phyloP scores from a whole-genome alignment of 2,888 invertebrate species.

The Cerastoderma edule region DNA sequence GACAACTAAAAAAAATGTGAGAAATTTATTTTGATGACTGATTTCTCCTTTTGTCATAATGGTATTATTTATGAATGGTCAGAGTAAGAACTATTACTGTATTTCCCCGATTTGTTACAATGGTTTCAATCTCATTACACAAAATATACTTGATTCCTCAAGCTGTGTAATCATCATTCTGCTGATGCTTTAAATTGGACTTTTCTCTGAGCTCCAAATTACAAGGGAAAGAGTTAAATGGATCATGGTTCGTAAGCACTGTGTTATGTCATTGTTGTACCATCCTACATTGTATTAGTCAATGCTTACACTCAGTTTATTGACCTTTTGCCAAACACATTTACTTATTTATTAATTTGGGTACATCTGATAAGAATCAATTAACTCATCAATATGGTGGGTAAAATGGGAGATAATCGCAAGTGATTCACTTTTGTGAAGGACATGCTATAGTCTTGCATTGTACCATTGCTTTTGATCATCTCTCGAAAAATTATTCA shows the following conservation, averaged over 20 bases:
- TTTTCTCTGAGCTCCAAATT: not conserved
- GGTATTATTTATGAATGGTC: not conserved
- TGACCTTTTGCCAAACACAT: no score
- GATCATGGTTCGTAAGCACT: not conserved
- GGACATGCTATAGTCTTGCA: no score
- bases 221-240: not conserved
- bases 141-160: not conserved
- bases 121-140: not conserved
- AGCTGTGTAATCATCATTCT: not conserved
- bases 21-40: not conserved
- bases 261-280: no score
- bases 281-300: no score
- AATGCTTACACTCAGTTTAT: no score
- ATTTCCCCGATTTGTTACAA: constrained; percentile 1
- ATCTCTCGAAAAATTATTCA: no score
- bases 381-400: no score
- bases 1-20: constrained; percentile 1
- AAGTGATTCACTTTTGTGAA: no score
- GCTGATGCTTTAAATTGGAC: not conserved
- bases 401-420: no score
- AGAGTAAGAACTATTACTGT: not conserved
- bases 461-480: no score
- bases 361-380: no score
- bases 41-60: constrained; percentile 1
- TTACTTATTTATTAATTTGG: no score